Conservation (phyloP, 2,797 vertebrate species). For the Garrulus glandarius region DNA sequence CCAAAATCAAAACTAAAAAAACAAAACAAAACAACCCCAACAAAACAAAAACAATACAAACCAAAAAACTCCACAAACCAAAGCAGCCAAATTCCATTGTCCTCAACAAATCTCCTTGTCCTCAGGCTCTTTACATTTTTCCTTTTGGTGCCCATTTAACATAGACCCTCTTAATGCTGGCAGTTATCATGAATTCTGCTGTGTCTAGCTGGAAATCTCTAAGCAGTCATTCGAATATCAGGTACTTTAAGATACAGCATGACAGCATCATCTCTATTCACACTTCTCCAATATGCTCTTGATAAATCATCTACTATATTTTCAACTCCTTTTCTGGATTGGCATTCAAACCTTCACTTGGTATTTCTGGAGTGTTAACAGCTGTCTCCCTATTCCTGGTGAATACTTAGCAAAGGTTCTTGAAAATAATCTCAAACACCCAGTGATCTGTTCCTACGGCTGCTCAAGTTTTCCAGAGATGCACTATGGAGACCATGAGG, state of each 20-base stretch:
- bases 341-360: conserved; percentile 37
- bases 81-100: neutral
- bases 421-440: conserved; percentile 37
- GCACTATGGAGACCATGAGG: neutral
- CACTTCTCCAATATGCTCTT: conserved; percentile 48
- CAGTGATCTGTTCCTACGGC: neutral
- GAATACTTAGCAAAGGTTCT: neutral
- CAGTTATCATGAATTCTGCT: neutral
- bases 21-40: neutral
- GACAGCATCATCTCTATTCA: conserved; percentile 46
- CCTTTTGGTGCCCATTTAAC: neutral
- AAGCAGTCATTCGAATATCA: neutral
- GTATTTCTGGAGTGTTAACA: conserved; percentile 51
- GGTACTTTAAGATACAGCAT: conserved; percentile 5
- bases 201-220: neutral
- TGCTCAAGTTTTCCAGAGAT: neutral
- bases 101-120: neutral
- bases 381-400: conserved; percentile 42
- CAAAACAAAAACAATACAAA: neutral
- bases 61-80: neutral
- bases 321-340: conserved; percentile 66
- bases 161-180: neutral
- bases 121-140: neutral
- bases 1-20: neutral
- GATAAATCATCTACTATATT: conserved; percentile 52